Conservation (phyloP, 2,888 invertebrate species). For the Ichneumoninae sp. region DNA sequence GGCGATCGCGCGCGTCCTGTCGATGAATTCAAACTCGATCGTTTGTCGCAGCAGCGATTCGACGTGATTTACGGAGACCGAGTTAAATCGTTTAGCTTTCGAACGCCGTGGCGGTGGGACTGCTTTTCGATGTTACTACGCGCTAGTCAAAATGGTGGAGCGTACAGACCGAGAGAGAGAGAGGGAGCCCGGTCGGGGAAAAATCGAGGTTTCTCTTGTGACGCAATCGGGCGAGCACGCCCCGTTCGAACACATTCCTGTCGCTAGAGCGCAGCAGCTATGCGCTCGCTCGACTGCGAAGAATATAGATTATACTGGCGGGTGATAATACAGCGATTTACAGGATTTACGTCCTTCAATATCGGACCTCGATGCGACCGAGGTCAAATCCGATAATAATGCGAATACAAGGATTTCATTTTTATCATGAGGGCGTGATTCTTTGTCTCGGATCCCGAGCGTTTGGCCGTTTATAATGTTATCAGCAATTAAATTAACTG, state of each 20-base stretch:
- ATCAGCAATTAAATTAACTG: background rate
- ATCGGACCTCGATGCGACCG: background rate
- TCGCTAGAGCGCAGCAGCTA: conserved; percentile 69
- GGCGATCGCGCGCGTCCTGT: background rate
- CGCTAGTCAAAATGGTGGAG: conserved; percentile 75
- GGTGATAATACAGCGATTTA: conserved; percentile 21
- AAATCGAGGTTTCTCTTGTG: conserved; percentile 79
- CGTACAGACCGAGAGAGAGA: conserved; percentile 24
- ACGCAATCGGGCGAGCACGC: conserved; percentile 78
- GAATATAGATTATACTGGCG: background rate
- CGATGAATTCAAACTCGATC: conserved; percentile 23
- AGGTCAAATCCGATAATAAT: background rate
- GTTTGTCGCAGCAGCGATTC: background rate
- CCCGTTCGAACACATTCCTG: conserved; percentile 70
- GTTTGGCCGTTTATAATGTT: background rate
- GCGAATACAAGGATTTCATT: background rate
- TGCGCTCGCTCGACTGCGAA: background rate
- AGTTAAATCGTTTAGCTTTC: conserved; percentile 38
- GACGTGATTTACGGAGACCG: background rate
- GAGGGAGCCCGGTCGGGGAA: conserved; percentile 59
- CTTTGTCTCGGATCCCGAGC: background rate
- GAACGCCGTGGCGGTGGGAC: conserved; percentile 64
- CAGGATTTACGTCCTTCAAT: background rate
- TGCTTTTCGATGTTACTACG: conserved; percentile 74
- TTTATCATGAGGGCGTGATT: background rate